Conservation (phyloP, 30 jellyfish, hydroid and myxozoan species). For the Pseudorhiza aurosa region DNA sequence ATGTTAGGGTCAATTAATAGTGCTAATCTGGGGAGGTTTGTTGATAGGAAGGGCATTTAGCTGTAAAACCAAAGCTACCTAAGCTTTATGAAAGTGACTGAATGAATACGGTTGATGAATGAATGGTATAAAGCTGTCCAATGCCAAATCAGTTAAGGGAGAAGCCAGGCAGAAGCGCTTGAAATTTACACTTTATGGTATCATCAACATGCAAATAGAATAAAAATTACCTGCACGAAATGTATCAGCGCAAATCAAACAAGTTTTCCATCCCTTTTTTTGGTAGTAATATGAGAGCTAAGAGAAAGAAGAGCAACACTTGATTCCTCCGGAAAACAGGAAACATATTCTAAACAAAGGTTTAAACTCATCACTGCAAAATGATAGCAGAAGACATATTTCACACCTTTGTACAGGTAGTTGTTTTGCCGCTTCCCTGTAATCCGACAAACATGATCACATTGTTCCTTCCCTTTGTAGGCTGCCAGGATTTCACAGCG, state of each 20-base stretch:
- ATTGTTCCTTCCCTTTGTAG: slow-evolving; percentile 91
- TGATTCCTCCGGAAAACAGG: background rate
- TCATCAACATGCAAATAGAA: too few relatives aligned
- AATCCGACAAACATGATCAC: slow-evolving; percentile 99
- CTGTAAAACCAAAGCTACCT: too few relatives aligned
- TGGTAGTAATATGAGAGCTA: slow-evolving; percentile 94
- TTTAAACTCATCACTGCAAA: background rate
- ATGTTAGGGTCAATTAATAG: too few relatives aligned
- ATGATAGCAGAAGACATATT: background rate
- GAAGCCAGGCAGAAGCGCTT: too few relatives aligned
- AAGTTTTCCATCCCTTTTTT: slow-evolving; percentile 95
- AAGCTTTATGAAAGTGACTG: too few relatives aligned
- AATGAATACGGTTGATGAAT: too few relatives aligned
- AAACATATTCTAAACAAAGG: background rate
- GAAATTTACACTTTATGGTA: too few relatives aligned
- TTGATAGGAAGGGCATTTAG: too few relatives aligned
- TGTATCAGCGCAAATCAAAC: slow-evolving; percentile 98
- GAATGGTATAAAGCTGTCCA: too few relatives aligned
- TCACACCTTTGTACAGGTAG: slow-evolving; percentile 98
- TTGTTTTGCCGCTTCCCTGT: slow-evolving; percentile 99
- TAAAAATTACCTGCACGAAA: slow-evolving; percentile 87
- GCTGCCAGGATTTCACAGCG: slow-evolving; percentile 99
- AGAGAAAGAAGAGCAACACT: background rate
- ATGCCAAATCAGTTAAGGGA: too few relatives aligned
- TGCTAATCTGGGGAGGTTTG: too few relatives aligned